Percentiles rank a stretch among this genome's conserved stretches.
Conservation (phyloP, 2,888 invertebrate genomes). For the Stomorhina lunata region DNA sequence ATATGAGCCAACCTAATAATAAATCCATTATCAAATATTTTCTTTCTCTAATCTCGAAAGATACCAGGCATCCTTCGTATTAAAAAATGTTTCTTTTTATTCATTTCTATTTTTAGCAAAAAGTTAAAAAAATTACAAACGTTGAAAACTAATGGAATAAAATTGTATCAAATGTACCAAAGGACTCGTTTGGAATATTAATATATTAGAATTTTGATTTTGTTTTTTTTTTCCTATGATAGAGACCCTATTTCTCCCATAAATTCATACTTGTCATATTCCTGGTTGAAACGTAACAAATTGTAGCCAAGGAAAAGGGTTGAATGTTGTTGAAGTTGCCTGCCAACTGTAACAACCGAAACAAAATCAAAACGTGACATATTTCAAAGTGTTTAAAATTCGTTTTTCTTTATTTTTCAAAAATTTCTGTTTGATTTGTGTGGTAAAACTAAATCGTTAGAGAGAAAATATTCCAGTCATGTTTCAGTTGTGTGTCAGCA, state of each 20-base stretch:
- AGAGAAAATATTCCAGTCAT: slow-evolving; percentile 57
- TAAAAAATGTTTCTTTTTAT: slow-evolving; percentile 10
- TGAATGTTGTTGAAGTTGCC: slow-evolving; percentile 36
- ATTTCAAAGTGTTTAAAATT: slow-evolving; percentile 51
- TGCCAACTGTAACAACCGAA: slow-evolving; percentile 51
- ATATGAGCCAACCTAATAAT: too few species aligned
- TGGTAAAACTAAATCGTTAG: slow-evolving; percentile 18
- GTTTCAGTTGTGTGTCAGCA: slow-evolving; percentile 44
- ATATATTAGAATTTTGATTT: slow-evolving; percentile 34
- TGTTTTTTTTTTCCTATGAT: neutral
- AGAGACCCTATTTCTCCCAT: neutral
- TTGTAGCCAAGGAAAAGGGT: slow-evolving; percentile 37
- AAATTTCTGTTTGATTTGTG: slow-evolving; percentile 29
- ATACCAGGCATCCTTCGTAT: too few species aligned
- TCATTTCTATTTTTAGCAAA: neutral
- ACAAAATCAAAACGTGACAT: slow-evolving; percentile 59
- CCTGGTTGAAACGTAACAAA: neutral
- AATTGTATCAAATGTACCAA: slow-evolving; percentile 47
- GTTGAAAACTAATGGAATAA: slow-evolving; percentile 57
- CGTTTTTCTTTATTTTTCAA: neutral
- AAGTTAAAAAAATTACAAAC: neutral
- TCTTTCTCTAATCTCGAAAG: too few species aligned
- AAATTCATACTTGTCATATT: slow-evolving; percentile 44
- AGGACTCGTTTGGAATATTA: slow-evolving; percentile 54
- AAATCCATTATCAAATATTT: too few species aligned